Conservation (phyloP, 2,888 invertebrate genomes). For the Torymus texanus region DNA sequence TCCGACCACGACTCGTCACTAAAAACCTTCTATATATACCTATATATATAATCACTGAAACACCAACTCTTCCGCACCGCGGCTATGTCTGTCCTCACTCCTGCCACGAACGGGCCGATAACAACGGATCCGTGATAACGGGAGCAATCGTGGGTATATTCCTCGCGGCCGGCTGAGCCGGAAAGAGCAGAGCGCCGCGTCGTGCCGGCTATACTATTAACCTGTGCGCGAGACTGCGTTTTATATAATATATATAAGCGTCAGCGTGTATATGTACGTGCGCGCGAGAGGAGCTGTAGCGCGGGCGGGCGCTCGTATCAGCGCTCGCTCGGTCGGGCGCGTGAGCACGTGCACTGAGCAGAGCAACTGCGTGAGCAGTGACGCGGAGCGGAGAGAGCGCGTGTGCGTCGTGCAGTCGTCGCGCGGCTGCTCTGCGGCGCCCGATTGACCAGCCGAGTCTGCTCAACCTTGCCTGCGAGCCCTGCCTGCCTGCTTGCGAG, state of each 20-base stretch:
- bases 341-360: background rate
- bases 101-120: too few species aligned
- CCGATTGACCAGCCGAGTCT: slow-evolving; percentile 75
- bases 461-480: slow-evolving; percentile 66
- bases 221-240: too few species aligned
- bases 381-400: slow-evolving; percentile 73
- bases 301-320: slow-evolving; percentile 70
- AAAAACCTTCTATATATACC: too few species aligned
- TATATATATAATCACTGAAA: too few species aligned
- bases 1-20: too few species aligned
- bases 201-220: too few species aligned
- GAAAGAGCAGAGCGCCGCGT: slow-evolving; percentile 59
- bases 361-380: slow-evolving; percentile 69
- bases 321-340: slow-evolving; percentile 42
- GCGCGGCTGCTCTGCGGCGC: slow-evolving; percentile 65
- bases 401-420: slow-evolving; percentile 60
- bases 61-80: too few species aligned
- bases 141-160: slow-evolving; percentile 31
- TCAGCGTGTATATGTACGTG: too few species aligned
- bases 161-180: slow-evolving; percentile 58
- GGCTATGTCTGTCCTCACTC: too few species aligned
- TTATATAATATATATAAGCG: too few species aligned
- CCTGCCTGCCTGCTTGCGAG: slow-evolving; percentile 29
- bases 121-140: too few species aligned
- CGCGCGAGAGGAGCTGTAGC: slow-evolving; percentile 68